A percentile compares a stretch with the other conserved stretches of the same genome.
Conservation (phyloP, 2,113 vertebrate genomes). For the Cyphomyrus plagiostoma region DNA sequence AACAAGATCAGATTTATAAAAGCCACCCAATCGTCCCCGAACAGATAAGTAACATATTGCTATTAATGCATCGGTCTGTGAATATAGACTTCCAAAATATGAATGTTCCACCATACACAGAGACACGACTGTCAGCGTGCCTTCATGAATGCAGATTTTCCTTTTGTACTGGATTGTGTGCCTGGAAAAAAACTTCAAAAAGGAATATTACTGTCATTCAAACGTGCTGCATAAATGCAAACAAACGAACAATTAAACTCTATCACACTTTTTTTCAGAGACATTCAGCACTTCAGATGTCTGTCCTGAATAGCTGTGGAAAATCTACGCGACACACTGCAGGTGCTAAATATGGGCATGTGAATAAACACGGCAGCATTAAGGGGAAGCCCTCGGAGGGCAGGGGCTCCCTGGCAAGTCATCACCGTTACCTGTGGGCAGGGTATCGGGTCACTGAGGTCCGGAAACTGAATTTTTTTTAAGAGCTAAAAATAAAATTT, state of each 20-base stretch:
- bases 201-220: background rate
- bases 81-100: background rate
- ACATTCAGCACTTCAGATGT: background rate
- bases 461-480: no score
- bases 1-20: background rate
- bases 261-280: background rate
- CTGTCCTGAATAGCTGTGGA: background rate
- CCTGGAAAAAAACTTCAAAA: background rate
- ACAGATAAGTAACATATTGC: background rate
- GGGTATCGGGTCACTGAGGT: no score
- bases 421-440: background rate
- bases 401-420: background rate
- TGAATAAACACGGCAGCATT: background rate
- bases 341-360: background rate
- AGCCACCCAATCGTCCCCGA: background rate
- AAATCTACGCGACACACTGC: background rate
- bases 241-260: background rate
- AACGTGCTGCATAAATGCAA: background rate
- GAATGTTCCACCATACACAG: background rate
- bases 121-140: background rate
- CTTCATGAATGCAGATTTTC: background rate
- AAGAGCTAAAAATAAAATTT: no score
- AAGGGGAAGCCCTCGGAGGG: background rate
- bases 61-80: background rate
- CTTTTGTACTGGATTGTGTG: background rate